Conservation (phyloP, 2,113 vertebrate genomes). For the Pitta sordida region DNA sequence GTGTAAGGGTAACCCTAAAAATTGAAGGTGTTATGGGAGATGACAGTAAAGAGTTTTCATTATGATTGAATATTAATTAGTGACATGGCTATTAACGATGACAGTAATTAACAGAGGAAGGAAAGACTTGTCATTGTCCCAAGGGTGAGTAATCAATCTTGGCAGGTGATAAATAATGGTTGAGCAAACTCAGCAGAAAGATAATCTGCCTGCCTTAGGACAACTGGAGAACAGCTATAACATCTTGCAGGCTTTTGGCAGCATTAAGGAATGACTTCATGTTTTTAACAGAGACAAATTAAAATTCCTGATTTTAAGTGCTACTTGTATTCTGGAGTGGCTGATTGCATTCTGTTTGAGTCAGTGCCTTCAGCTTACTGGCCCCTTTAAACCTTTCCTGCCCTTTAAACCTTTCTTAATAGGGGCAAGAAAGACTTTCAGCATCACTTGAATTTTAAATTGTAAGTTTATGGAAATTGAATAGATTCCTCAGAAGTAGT, state of each 20-base stretch:
- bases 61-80: constrained; percentile 79
- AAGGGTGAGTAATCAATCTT: constrained; percentile 77
- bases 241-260: constrained; percentile 67
- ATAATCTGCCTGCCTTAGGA: constrained; percentile 70
- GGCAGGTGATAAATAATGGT: constrained; percentile 81
- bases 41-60: constrained; percentile 60
- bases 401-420: neutral
- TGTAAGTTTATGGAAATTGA: neutral
- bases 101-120: constrained; percentile 79
- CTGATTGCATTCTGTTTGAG: neutral
- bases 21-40: neutral
- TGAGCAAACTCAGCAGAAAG: constrained; percentile 77
- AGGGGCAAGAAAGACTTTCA: neutral
- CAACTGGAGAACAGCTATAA: constrained; percentile 54
- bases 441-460: neutral
- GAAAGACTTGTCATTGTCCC: constrained; percentile 76
- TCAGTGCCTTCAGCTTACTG: neutral
- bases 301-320: constrained; percentile 43
- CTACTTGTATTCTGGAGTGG: neutral
- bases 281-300: constrained; percentile 65
- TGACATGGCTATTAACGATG: constrained; percentile 75
- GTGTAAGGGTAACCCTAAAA: constrained; percentile 13
- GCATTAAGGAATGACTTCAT: constrained; percentile 64
- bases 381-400: neutral
- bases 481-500: neutral